Evolutionary conservation across 2,113 vertebrate species (phyloP), one percentile per base, ranked within the genome.

Genomic region (Ammodramus savannarum): DNA sequence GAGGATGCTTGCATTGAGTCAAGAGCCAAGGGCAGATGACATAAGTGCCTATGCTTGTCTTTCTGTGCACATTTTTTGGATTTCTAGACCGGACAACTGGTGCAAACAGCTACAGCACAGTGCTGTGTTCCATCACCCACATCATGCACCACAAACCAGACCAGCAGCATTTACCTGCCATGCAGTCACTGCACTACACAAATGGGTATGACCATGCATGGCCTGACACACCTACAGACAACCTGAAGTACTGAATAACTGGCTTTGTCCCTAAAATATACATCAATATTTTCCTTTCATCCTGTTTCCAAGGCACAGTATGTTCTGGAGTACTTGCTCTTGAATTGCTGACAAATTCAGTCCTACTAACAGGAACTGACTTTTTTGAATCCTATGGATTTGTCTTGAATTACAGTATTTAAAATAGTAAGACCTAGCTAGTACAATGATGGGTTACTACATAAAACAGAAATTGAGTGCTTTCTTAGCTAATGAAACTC

Each of bases 151-250:
- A 89, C 6, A 88, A 71, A 59, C 4, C 10, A 46, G 13, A 27
- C 10, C 87, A 43, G 54, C 19, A 23, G 59, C 66, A 61, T 55
- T 26, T 41, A 73, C 14, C 13, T 51, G 15, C 9, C 22, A 10
- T 2, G 2, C 1, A 2, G 26, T 55, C 49, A 32, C 27, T 32
- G 1, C 17, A 32, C n/a, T 55, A 59, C 34, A 39, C 5, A 2
- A 91, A 59, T 22, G 16, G 11, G 14, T 57, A 68, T 5, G 18
- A 41, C n/a, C 19, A 16, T 17, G n/a, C 31, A n/a, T 4, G 6
- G 39, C 15, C 59, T 75, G 14, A 46, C n/a, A 57, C 6, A 67
- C 48, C 18, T 55, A 51, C 19, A 91, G 23, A 52, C 7, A 43
- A 34, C 3, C 20, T 58, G 36, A 86, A 85, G 15, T 44, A 59